phyloP scores from a whole-genome alignment of 2,888 invertebrate genomes.

The Clitarchus hookeri region DNA sequence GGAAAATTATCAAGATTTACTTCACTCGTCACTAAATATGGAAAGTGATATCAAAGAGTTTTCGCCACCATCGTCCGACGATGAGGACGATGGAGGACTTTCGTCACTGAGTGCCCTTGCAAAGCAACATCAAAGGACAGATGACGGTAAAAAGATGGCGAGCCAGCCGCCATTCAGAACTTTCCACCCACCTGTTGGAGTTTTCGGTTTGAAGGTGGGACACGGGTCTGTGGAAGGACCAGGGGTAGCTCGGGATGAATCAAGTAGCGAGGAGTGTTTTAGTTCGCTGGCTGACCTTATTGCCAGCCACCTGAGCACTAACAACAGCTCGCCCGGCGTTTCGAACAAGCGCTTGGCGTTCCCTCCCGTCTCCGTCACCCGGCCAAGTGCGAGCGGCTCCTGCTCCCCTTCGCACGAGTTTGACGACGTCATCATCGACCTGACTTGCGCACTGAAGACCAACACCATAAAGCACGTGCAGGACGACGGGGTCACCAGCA shows the following conservation, averaged over 20 bases:
- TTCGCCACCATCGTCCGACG: constrained; percentile 17
- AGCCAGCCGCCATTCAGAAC: too few relatives aligned
- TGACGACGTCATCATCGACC: constrained; percentile 30
- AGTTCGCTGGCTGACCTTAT: not conserved
- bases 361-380: too few relatives aligned
- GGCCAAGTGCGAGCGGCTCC: not conserved
- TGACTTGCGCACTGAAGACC: constrained; percentile 35
- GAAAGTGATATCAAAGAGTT: not conserved
- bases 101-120: constrained; percentile 31
- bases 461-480: not conserved
- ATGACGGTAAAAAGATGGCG: not conserved
- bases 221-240: not conserved
- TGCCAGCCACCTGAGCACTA: not conserved
- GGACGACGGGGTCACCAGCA: not conserved
- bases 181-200: too few relatives aligned
- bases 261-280: not conserved
- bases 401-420: not conserved
- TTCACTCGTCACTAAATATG: not conserved
- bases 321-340: not conserved
- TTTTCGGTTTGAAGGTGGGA: too few relatives aligned
- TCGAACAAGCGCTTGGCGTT: too few relatives aligned
- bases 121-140: constrained; percentile 21
- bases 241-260: not conserved
- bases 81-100: constrained; percentile 28
- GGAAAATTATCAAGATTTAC: constrained; percentile 28